A percentile compares a stretch with the other conserved stretches of the same genome.
Evolutionary conservation across 2,113 vertebrate genomes (phyloP).

Genomic region (Saccopteryx bilineata): DNA sequence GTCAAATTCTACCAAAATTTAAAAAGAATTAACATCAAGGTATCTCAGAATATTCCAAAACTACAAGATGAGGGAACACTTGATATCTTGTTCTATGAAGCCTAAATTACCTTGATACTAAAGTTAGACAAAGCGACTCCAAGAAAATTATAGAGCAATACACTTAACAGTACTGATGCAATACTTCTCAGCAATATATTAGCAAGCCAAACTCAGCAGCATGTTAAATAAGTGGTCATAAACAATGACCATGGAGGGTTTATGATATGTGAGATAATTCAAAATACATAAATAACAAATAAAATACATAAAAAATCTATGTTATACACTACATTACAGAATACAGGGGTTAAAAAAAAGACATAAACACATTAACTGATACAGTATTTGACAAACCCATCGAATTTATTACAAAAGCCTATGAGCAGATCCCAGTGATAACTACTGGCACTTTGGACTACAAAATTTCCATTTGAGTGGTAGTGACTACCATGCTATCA

Average conservation of each 20-base stretch:
- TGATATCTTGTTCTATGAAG: not conserved
- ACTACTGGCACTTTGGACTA: too few species aligned
- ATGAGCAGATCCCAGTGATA: too few species aligned
- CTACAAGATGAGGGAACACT: not conserved
- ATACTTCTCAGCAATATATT: not conserved
- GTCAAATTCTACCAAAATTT: not conserved
- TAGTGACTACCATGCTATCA: too few species aligned
- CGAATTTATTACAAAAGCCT: too few species aligned
- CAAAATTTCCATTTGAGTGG: too few species aligned
- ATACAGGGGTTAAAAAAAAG: not conserved
- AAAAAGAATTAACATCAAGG: not conserved
- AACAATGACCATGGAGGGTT: not conserved
- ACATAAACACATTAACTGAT: not conserved
- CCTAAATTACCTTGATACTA: not conserved
- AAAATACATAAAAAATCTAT: not conserved
- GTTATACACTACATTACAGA: not conserved
- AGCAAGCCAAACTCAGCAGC: not conserved
- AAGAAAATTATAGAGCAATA: not conserved
- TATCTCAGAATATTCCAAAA: not conserved
- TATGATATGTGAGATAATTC: not conserved
- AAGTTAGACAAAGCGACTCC: not conserved
- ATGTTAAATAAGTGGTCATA: not conserved
- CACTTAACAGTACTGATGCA: not conserved
- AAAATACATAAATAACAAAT: not conserved
- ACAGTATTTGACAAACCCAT: not conserved